Evolutionary conservation across 1,140 invertebrate species (phyloP).

Genomic region (Platorchestia sp.): DNA sequence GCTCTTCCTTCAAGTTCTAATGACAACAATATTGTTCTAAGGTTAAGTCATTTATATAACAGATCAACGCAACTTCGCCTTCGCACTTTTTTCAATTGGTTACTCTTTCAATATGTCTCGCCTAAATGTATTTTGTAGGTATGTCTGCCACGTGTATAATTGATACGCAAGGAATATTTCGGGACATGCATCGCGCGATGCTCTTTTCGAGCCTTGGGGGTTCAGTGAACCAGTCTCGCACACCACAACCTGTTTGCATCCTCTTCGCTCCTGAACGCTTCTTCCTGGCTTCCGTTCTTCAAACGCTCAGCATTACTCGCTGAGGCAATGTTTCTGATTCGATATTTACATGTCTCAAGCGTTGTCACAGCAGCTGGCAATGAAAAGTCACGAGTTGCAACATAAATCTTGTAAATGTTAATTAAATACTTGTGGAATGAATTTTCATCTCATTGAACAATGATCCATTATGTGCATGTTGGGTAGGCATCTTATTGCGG

Average conservation of each 20-base stretch:
- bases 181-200: not conserved
- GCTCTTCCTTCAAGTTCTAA: too few species aligned
- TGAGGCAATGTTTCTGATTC: not conserved
- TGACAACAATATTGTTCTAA: too few species aligned
- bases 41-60: not conserved
- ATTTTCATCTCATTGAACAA: not conserved
- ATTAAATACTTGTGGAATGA: too few species aligned
- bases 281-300: constrained; percentile 27
- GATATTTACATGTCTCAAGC: not conserved
- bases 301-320: not conserved
- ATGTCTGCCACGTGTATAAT: not conserved
- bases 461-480: not conserved
- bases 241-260: constrained; percentile 22
- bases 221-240: not conserved
- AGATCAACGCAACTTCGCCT: not conserved
- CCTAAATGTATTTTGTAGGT: not conserved
- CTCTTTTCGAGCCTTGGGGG: not conserved
- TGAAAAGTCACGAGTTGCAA: not conserved
- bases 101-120: not conserved
- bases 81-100: not conserved
- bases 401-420: not conserved
- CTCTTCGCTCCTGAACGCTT: not conserved
- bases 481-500: not conserved
- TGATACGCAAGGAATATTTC: not conserved
- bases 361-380: not conserved